phyloP scores from a whole-genome alignment of 2,888 invertebrate genomes.

The Ypsolopha sequella region DNA sequence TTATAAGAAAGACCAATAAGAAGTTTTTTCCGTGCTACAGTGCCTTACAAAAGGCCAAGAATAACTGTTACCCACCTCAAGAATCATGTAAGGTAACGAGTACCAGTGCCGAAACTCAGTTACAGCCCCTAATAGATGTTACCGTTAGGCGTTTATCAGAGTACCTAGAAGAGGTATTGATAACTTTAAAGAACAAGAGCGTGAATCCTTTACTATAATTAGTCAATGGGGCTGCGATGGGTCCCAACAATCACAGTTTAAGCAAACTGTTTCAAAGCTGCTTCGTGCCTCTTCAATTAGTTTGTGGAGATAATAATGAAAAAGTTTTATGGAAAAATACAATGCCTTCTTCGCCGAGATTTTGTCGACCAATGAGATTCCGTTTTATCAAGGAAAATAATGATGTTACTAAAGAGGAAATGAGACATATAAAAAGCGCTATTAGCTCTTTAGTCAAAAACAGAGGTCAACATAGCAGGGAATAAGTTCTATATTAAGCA shows the following conservation, averaged over 20 bases:
- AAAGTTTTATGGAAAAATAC: conserved; percentile 20
- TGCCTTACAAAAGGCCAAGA: conserved; percentile 1
- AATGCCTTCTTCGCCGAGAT: conserved; percentile 18
- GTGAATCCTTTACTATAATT: background rate
- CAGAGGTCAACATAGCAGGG: background rate
- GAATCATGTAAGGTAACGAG: background rate
- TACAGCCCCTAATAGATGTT: conserved; percentile 3
- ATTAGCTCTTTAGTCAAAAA: background rate
- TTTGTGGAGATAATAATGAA: conserved; percentile 10
- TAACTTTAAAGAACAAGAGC: conserved; percentile 2
- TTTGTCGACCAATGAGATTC: conserved; percentile 19
- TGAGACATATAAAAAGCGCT: conserved; percentile 10
- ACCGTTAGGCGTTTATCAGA: conserved; percentile 1
- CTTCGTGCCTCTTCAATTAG: conserved; percentile 16
- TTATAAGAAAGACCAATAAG: background rate
- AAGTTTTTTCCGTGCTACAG: background rate
- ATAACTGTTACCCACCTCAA: conserved; percentile 1
- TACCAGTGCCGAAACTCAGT: conserved; percentile 1
- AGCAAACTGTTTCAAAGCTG: conserved; percentile 15
- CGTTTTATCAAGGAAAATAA: conserved; percentile 15
- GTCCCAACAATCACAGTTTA: conserved; percentile 5
- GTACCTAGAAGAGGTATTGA: background rate
- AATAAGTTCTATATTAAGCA: background rate
- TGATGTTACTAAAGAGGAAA: conserved; percentile 17
- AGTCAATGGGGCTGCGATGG: conserved; percentile 7